Evolutionary conservation across 2,797 vertebrate genomes (phyloP), one percentile per base, ranked within the genome.

Genomic region (Graptemys geographica): DNA sequence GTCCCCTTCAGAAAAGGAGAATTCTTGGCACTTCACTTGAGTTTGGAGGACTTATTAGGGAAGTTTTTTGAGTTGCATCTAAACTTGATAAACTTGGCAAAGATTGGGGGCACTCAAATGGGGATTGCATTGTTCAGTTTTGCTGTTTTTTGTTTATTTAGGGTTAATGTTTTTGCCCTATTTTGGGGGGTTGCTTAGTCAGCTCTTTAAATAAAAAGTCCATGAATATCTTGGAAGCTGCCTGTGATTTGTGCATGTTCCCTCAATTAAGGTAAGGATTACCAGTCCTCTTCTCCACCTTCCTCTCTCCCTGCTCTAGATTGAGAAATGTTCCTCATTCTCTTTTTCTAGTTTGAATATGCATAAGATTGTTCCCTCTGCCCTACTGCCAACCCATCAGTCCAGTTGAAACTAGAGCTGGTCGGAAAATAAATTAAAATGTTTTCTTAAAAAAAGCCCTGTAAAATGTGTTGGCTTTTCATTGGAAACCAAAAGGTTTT

Each of bases 131-230:
- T 44, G 19, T 33, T 90, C 0, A 0, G 79, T 27, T 89, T 93
- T 89, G 11, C 37, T 23, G 13, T 41, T 33, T 62, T 74, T 44
- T 37, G 8, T 87, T 91, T 62, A 49, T 84, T 93, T 89, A 11
- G 6, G 33, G 49, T 81, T 1, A 65, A 74, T 0, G 0, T n/a
- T 89, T 83, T 81, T 2, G 79, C 47, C 41, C 11, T 16, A 1
- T 47, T 76, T 44, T 6, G 4, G 23, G 25, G 44, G 25, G 12
- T 0, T 76, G 13, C 74, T 74, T 52, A 81, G 85, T 2, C 1
- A 18, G 62, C 19, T 55, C 4, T 76, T n/a, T 88, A 4, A 79
- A 59, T 87, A 87, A 6, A 90, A 92, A 76, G 18, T 59, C 62
- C 86, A 37, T 65, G 25, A 88, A 76, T 95, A 11, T 74, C 11